Evolutionary conservation across 2,113 vertebrate species (phyloP), one percentile per base, ranked within the genome.

Genomic region (Mystacornis crossleyi): DNA sequence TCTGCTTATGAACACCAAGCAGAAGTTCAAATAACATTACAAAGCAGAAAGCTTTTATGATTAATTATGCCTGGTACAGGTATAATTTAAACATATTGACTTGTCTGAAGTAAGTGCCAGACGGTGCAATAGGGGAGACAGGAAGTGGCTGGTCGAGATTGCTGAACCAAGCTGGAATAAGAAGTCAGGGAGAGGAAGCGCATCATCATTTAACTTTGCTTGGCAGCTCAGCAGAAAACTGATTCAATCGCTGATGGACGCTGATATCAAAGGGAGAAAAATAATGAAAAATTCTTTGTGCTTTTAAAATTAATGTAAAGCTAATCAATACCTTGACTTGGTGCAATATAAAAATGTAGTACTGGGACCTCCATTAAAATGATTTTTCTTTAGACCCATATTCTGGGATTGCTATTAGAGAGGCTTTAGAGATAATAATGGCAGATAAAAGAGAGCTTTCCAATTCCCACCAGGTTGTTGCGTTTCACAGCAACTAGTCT

Each of bases 81-180:
- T 98, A 97, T 98, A 97, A 98, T 98, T 98, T 97, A 96, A 98
- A 97, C 61, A 24, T 98, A 98, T 97, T 94, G 98, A 97, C 97
- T 96, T 94, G 97, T 97, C 98, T 98, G 97, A 94, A 98, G 90
- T 96, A 94, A 97, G 96, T 98, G 96, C 97, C 96, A 97, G 98
- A 97, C 91, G 5, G 88, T 94, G 91, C 89, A 94, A 58, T 88
- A 73, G 97, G 92, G 93, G 97, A 97, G 98, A 94, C 98, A 98
- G 98, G 98, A 98, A 98, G 97, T 96, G 96, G 97, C 97, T 95
- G 97, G 91, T 96, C 9, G 86, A 96, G 97, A 96, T 93, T 97
- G 98, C 97, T 98, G 97, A 98, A 97, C 81, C 66, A 95, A 92
- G 93, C 96, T 96, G 95, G 94, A 98, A 90, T 94, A 82, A 72